Base-by-base conservation (phyloP, 2,797 vertebrate genomes). In the Gymnopithys bicolor region DNA sequence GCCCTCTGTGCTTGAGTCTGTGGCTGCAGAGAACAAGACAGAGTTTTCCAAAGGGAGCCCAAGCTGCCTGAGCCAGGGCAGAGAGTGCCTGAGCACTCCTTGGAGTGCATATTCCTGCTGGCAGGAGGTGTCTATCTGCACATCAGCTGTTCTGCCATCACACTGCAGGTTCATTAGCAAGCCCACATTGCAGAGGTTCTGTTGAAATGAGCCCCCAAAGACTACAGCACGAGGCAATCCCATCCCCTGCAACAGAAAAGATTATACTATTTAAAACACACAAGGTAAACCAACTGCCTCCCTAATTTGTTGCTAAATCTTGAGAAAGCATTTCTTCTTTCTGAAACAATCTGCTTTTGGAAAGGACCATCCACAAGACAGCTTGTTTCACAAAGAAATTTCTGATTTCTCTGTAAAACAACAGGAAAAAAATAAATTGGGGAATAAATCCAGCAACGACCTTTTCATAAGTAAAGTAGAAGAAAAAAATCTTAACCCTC, bases 11-110 rank as follows among this genome's bases (percentile, higher is more conserved):
- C 68, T 75, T 1, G 94, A 78, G 48, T 84, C 96, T 22, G 78
- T 76, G 43, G 94, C 90, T 60, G 94, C 79, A 25, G 94, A 95
- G 19, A 97, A 94, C 56, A 97, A 67, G 28, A 98, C 4, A 23
- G 89, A 89, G 80, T 97, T 97, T 41, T 90, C 87, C 13, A 60
- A 82, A 21, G 98, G 98, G 48, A 98, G 85, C 62, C 98, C 98
- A 10, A 84, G 84, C 66, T 68, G 94, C 30, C 64, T 96, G 62
- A 98, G 96, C 67, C 85, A 83, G 14, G 67, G 75, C 51, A 98
- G 82, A 8, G 98, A 98, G 91, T 98, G 98, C 32, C 70, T 96
- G 74, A 98, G 84, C 24, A 51, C 79, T 35, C 98, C 98, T 24
- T 91, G 97, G 51, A 98, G 81, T 5, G 49, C 78, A 8, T 93